phyloP scores from a whole-genome alignment of 2,113 vertebrate species.

The Trematomus loennbergii region DNA sequence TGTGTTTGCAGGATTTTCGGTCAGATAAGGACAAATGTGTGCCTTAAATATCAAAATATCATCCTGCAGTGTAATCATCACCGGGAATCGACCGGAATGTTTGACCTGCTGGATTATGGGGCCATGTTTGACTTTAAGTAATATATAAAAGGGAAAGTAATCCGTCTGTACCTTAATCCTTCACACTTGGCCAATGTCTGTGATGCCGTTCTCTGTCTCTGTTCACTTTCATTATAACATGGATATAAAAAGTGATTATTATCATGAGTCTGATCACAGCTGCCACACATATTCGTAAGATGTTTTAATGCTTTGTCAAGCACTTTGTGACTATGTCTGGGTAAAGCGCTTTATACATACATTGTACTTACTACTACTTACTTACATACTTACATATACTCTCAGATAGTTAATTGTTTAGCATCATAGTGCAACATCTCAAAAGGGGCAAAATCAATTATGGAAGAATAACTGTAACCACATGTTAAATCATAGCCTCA shows the following conservation, averaged over 20 bases:
- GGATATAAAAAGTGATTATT: background rate
- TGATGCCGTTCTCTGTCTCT: background rate
- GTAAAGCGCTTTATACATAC: no score
- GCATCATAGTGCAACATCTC: constrained; percentile 15
- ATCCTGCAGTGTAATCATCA: background rate
- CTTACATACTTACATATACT: background rate
- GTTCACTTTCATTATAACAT: background rate
- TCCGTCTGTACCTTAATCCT: constrained; percentile 13
- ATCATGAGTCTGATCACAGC: background rate
- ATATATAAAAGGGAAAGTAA: background rate
- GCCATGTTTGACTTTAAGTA: background rate
- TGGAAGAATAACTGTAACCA: background rate
- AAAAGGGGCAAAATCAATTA: constrained; percentile 4
- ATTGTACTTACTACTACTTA: no score
- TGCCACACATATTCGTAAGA: no score
- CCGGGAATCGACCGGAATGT: background rate
- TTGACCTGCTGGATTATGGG: background rate
- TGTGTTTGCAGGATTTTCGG: background rate
- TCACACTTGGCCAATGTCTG: background rate
- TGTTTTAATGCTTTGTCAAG: no score
- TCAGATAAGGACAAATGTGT: background rate
- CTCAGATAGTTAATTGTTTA: background rate
- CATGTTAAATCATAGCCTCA: background rate
- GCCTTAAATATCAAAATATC: constrained; percentile 6
- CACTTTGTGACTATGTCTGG: no score